Percentiles rank a stretch among this genome's conserved stretches.
Evolutionary conservation across 2,888 invertebrate genomes (phyloP).

Genomic region (Euzophera pinguis): DNA sequence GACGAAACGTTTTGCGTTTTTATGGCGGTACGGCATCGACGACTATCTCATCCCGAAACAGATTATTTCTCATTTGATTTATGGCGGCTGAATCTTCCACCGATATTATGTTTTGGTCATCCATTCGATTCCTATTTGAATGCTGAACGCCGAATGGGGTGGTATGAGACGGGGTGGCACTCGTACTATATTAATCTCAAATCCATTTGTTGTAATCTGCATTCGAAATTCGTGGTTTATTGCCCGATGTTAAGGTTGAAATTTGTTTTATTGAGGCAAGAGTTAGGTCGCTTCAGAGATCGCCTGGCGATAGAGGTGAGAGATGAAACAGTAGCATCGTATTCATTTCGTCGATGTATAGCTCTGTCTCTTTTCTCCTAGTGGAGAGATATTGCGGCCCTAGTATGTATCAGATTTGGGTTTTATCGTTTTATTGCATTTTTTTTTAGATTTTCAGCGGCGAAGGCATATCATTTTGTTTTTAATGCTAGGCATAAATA

Average conservation of each 20-base stretch:
- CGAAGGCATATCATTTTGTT: slow-evolving; percentile 79
- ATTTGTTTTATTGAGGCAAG: slow-evolving; percentile 56
- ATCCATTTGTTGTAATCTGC: slow-evolving; percentile 77
- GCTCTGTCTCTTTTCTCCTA: slow-evolving; percentile 64
- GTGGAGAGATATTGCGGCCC: slow-evolving; percentile 70
- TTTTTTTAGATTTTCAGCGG: slow-evolving; percentile 80
- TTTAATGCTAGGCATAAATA: slow-evolving; percentile 77
- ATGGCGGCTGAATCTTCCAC: slow-evolving; percentile 77
- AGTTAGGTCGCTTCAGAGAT: slow-evolving; percentile 77
- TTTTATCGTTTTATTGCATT: slow-evolving; percentile 81
- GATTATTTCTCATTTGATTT: slow-evolving; percentile 82
- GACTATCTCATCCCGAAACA: slow-evolving; percentile 79
- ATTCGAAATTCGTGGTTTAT: slow-evolving; percentile 58
- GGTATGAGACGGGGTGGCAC: slow-evolving; percentile 76
- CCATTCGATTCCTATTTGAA: slow-evolving; percentile 81
- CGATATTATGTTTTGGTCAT: slow-evolving; percentile 81
- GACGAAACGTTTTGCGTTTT: slow-evolving; percentile 79
- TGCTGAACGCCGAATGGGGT: slow-evolving; percentile 77
- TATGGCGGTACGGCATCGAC: slow-evolving; percentile 71
- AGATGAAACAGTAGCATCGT: slow-evolving; percentile 79
- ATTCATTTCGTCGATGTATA: slow-evolving; percentile 74
- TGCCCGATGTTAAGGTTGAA: slow-evolving; percentile 51
- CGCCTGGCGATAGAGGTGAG: slow-evolving; percentile 76
- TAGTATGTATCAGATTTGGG: slow-evolving; percentile 80
- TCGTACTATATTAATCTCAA: slow-evolving; percentile 79